A percentile compares a stretch with the other conserved stretches of the same genome.
Conservation (phyloP, 2,888 invertebrate genomes). For the Lapara coniferarum region DNA sequence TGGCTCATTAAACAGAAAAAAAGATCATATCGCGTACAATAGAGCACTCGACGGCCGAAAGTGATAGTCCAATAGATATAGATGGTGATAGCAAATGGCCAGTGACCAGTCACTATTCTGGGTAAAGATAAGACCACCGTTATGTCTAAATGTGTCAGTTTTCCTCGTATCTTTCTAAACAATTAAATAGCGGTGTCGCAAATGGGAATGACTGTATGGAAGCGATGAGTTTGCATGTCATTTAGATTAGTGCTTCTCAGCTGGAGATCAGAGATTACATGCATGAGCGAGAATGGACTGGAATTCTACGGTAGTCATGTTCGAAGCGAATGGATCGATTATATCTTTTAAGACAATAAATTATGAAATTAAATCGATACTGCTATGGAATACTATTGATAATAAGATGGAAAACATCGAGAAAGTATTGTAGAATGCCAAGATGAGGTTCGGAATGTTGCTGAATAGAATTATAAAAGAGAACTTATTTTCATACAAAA, state of each 20-base stretch:
- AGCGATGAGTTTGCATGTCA: slow-evolving; percentile 19
- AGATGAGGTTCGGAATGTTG: too few species aligned
- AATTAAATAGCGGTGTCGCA: slow-evolving; percentile 20
- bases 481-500: not conserved
- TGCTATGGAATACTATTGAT: not conserved
- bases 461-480: not conserved
- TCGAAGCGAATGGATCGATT: not conserved
- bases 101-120: slow-evolving; percentile 62
- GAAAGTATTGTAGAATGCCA: too few species aligned
- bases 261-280: slow-evolving; percentile 9
- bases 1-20: slow-evolving; percentile 72
- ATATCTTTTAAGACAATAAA: not conserved
- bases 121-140: slow-evolving; percentile 41
- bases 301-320: not conserved
- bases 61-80: slow-evolving; percentile 78
- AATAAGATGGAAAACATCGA: too few species aligned
- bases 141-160: slow-evolving; percentile 33
- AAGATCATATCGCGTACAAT: slow-evolving; percentile 78
- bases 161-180: slow-evolving; percentile 26
- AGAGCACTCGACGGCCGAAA: slow-evolving; percentile 76
- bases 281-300: not conserved
- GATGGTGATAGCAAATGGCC: slow-evolving; percentile 63
- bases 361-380: not conserved
- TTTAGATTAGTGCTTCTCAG: slow-evolving; percentile 13
- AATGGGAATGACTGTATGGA: slow-evolving; percentile 1